Percentiles rank a stretch among this genome's conserved stretches.
These are phyloP conservation scores for Diarsia rubi DNA, from an alignment of 2,888 invertebrate species.

Conservation along the genomic window DNA sequence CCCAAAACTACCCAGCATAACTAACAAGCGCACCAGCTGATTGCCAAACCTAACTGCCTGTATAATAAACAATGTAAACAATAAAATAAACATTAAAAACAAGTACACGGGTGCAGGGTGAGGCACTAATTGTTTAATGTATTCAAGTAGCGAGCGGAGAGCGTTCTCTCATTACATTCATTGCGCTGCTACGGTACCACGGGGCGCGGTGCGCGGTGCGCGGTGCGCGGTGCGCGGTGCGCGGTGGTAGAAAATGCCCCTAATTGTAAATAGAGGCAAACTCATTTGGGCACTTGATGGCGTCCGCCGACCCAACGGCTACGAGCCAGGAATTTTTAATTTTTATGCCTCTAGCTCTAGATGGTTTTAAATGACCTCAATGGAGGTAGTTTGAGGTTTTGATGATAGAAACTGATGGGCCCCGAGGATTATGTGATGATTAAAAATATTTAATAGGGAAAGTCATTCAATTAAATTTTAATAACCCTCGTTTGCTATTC, in stretches of 20 bases:
- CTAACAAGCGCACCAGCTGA: conserved; percentile 47
- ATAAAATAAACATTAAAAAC: conserved; percentile 70
- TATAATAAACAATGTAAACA: conserved; percentile 66
- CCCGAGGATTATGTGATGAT: background rate
- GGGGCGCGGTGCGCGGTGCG: conserved; percentile 25
- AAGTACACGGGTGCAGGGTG: conserved; percentile 57
- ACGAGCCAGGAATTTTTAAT: conserved; percentile 80
- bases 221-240: too few relatives aligned
- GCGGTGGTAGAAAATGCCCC: conserved; percentile 61
- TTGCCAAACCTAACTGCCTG: conserved; percentile 50
- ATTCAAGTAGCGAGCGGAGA: conserved; percentile 73
- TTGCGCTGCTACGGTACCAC: conserved; percentile 59
- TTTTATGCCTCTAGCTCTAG: conserved; percentile 68
- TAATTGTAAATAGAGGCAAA: conserved; percentile 82
- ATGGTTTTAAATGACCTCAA: conserved; percentile 63
- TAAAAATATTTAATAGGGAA: background rate
- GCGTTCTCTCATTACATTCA: conserved; percentile 76
- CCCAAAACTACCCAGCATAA: background rate
- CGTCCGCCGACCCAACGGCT: conserved; percentile 63
- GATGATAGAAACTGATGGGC: background rate
- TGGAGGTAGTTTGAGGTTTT: conserved; percentile 31
- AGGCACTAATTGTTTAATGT: conserved; percentile 78
- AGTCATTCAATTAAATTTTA: background rate
- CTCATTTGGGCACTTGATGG: conserved; percentile 82
- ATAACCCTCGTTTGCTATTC: too few relatives aligned